Evolutionary conservation across 2,113 vertebrate species (phyloP).

Genomic region (Mesoclemmys tuberculata): DNA sequence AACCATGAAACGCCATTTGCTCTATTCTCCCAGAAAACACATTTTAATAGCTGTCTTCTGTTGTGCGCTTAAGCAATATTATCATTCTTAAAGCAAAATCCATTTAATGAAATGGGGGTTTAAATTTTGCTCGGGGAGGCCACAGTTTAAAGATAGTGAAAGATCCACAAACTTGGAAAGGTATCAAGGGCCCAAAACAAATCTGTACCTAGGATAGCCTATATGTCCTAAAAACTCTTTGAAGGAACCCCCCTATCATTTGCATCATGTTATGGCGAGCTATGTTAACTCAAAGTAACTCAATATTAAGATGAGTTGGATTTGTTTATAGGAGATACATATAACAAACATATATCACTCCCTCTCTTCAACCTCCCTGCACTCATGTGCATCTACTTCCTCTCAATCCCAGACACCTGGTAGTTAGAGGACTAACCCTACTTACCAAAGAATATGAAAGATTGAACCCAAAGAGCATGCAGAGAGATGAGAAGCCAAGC

Average conservation of each 20-base stretch:
- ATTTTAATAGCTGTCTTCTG: neutral
- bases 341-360: neutral
- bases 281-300: neutral
- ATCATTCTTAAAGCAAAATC: neutral
- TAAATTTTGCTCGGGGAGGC: neutral
- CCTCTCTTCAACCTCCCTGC: neutral
- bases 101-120: neutral
- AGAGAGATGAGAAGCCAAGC: neutral
- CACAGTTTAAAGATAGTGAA: fast-evolving
- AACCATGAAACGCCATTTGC: constrained; percentile 4
- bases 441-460: neutral
- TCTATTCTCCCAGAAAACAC: neutral
- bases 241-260: neutral
- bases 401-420: neutral
- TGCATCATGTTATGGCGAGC: neutral
- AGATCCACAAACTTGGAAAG: neutral
- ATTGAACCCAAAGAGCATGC: neutral
- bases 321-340: neutral
- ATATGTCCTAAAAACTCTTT: neutral
- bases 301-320: neutral
- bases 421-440: neutral
- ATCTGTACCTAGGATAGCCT: neutral
- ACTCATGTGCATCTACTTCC: neutral
- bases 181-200: neutral
- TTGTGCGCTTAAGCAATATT: neutral